A percentile compares a stretch with the other conserved stretches of the same genome.
Evolutionary conservation across 2,888 invertebrate genomes (phyloP).

Genomic region (Allolobophora icterica): DNA sequence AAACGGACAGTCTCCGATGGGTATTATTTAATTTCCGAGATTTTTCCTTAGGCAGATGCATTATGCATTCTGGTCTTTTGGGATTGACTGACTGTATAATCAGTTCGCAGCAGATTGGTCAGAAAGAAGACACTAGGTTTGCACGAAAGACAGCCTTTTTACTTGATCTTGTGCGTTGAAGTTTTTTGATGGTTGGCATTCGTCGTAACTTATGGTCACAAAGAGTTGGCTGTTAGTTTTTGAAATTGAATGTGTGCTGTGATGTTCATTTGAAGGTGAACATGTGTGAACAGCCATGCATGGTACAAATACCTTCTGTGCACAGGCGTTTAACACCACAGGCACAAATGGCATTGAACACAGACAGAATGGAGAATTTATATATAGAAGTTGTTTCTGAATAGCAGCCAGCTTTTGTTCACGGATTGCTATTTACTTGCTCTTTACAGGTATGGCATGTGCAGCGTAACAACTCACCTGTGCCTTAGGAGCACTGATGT

Average conservation of each 20-base stretch:
- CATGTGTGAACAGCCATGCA: not conserved
- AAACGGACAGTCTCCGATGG: not conserved
- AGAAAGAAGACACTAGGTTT: not conserved
- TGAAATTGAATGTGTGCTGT: not conserved
- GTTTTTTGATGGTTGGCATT: not conserved
- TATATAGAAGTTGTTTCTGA: not conserved
- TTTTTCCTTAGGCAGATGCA: not conserved
- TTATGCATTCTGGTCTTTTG: not conserved
- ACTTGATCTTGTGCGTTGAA: not conserved
- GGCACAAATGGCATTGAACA: not conserved
- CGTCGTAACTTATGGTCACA: not conserved
- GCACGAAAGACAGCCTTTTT: not conserved
- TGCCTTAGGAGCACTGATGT: not conserved
- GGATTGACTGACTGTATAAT: not conserved
- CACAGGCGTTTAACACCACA: not conserved
- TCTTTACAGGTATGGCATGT: not conserved
- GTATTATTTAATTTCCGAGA: conserved; percentile 17
- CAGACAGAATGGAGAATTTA: not conserved
- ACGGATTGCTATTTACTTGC: not conserved
- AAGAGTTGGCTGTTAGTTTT: not conserved
- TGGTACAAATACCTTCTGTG: not conserved
- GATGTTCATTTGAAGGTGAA: too few species aligned
- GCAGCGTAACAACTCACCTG: not conserved
- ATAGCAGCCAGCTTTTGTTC: not conserved
- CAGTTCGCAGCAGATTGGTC: conserved; percentile 4